These are phyloP conservation scores for Sycophila texana DNA, from an alignment of 2,888 invertebrate genomes.

Conservation along the genomic window DNA sequence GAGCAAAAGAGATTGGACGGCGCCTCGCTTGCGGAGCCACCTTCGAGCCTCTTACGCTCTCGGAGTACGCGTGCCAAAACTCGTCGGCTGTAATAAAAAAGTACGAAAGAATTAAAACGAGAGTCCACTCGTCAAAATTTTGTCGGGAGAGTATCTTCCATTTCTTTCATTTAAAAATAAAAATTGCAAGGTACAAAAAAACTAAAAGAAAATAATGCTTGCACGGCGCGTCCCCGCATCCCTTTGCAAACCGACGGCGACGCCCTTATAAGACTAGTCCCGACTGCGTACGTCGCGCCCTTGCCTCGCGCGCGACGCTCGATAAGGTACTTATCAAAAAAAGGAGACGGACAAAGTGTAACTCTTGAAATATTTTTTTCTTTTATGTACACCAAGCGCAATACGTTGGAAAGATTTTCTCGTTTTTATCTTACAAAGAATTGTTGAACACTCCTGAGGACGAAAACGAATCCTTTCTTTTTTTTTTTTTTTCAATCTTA, in stretches of 20 bases:
- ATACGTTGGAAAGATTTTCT: constrained; percentile 54
- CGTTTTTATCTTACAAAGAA: constrained; percentile 35
- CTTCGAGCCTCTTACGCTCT: constrained; percentile 37
- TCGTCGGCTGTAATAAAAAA: constrained; percentile 7
- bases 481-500: constrained; percentile 23
- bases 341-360: constrained; percentile 45
- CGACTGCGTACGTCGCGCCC: constrained; percentile 51
- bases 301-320: constrained; percentile 23
- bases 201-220: constrained; percentile 44
- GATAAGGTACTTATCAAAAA: constrained; percentile 52
- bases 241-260: constrained; percentile 16
- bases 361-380: constrained; percentile 21
- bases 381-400: constrained; percentile 58
- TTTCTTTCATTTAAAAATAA: constrained; percentile 31
- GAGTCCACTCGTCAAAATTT: constrained; percentile 36
- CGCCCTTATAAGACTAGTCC: constrained; percentile 54
- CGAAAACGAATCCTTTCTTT: constrained; percentile 46
- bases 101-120: constrained; percentile 9
- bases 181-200: constrained; percentile 51
- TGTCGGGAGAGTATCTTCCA: constrained; percentile 54
- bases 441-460: constrained; percentile 49
- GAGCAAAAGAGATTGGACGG: constrained; percentile 48
- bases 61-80: constrained; percentile 12
- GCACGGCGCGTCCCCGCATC: constrained; percentile 26
- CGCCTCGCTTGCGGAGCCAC: constrained; percentile 10